Base-by-base conservation (phyloP, 2,797 vertebrate genomes). In the Dendrocincla tyrannina region DNA sequence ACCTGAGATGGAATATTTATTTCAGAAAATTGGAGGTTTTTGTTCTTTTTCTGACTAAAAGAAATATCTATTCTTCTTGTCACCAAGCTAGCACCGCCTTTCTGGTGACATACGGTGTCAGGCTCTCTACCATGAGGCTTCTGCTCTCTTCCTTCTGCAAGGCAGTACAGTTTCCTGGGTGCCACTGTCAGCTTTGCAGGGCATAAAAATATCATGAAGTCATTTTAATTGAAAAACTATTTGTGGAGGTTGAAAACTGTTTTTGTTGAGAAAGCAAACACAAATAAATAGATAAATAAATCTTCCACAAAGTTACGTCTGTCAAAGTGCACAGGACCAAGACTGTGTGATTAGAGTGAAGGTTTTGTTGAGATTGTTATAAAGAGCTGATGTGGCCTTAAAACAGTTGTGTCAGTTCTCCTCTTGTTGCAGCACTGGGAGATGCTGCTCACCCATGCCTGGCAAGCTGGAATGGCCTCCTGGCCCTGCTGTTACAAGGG, bases 161-260 rank as follows among this genome's bases (percentile, higher is more conserved):
- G 22, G 37, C 27, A 76, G 27, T 20, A 10, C 32, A 56, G 9
- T 33, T 83, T 28, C 7, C 28, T 72, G 37, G 28, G 2, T 80
- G 49, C 9, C 60, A 27, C 5, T 37, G 41, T 20, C 59, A 68
- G 5, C 10, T 37, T 68, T 5, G 10, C 1, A 0, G 2, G 33
- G 11, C 1, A 3, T 25, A 33, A 67, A 68, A 50, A n/a, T 1
- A 24, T 2, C 8, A 25, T 37, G 62, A 77, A 77, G 52, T 55
- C 0, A 23, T 82, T 78, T 53, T 28, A 0, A 1, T 10, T 84
- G 17, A 66, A 59, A 77, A 72, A 53, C 19, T 0, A 11, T 58
- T 58, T 46, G 5, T 33, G 49, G 24, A 13, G 32, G 5, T 24
- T 47, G 28, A 77, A 74, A 58, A 19, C 5, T 56, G 1, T 0